Percentiles rank a stretch among this genome's conserved stretches.
Conservation (phyloP, 2,113 vertebrate species). For the Limnothrissa miodon region DNA sequence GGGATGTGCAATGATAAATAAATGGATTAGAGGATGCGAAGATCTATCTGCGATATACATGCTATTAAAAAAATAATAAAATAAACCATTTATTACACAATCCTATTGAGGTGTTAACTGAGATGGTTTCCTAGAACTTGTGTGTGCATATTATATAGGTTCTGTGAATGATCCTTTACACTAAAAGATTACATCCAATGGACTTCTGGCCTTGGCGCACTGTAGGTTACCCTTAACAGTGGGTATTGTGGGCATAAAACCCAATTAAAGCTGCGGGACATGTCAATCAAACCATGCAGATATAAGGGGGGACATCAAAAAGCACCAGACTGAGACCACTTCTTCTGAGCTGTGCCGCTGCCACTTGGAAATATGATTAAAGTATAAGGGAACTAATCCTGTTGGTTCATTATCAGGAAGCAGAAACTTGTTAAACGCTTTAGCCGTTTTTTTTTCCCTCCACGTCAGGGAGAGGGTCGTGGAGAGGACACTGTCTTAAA, state of each 20-base stretch:
- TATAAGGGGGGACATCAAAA: not conserved
- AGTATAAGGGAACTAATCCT: slow-evolving; percentile 5
- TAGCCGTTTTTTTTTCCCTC: not conserved
- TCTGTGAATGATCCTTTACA: not conserved
- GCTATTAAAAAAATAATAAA: not conserved
- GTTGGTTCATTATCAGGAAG: slow-evolving; percentile 10
- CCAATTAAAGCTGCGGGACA: not conserved
- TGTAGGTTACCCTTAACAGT: not conserved
- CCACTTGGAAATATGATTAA: not conserved
- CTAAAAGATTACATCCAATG: too few relatives aligned
- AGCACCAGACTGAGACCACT: not conserved
- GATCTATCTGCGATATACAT: not conserved
- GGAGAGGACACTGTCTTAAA: slow-evolving; percentile 4
- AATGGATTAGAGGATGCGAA: not conserved
- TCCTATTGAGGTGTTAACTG: not conserved
- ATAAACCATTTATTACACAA: not conserved
- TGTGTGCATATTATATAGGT: not conserved
- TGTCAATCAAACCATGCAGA: slow-evolving; percentile 10
- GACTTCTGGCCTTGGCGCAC: not conserved
- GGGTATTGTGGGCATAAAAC: not conserved
- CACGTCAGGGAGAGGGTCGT: not conserved
- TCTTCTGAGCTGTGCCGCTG: not conserved
- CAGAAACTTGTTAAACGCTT: slow-evolving; percentile 10
- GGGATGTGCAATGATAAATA: not conserved
- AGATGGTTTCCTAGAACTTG: not conserved